Evolutionary conservation across 2,797 vertebrate species (phyloP), one percentile per base, ranked within the genome.

Genomic region (Loriculus beryllinus): DNA sequence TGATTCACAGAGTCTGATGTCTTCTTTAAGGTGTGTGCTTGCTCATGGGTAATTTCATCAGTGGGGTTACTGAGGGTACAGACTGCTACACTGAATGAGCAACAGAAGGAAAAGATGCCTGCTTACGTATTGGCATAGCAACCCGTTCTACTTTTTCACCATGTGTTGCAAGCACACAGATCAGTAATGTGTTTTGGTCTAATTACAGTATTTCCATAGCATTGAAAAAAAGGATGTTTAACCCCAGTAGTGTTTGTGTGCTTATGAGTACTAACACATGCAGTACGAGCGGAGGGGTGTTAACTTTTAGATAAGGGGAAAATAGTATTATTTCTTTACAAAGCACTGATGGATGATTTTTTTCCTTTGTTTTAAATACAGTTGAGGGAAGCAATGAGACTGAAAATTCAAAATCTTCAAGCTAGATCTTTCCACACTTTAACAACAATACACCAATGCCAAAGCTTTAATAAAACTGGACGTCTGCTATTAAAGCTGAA

Each of bases 301-400:
- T 31, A 29, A 10, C 22, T 90, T 91, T 52, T 67, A 74, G 40
- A 5, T 76, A 82, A 56, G 12, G 35, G 18, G 13, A 26, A 82
- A 64, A 35, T 52, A 80, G 7, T 64, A 33, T 0, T 62, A 8
- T 51, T 90, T 81, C 3, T 76, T 95, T 87, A 14, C 42, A 54
- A 75, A 89, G 88, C 39, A 37, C 48, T 86, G 35, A 92, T 82
- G 12, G n/a, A 57, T 91, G 1, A 28, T 93, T 96, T 65, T 95
- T 37, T 91, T 82, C 83, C 10, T 91, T 94, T 94, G 18, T 93
- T 93, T 92, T 70, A 70, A 75, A 86, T 94, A n/a, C 85, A 97
- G 96, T 33, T 94, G 12, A 92, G 86, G 81, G 85, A 94, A 89
- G 96, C 91, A 64, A 98, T 98, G 98, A 92, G 95, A 93, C 45